Base-by-base conservation (phyloP, 2,113 vertebrate genomes). In the Micromys minutus region DNA sequence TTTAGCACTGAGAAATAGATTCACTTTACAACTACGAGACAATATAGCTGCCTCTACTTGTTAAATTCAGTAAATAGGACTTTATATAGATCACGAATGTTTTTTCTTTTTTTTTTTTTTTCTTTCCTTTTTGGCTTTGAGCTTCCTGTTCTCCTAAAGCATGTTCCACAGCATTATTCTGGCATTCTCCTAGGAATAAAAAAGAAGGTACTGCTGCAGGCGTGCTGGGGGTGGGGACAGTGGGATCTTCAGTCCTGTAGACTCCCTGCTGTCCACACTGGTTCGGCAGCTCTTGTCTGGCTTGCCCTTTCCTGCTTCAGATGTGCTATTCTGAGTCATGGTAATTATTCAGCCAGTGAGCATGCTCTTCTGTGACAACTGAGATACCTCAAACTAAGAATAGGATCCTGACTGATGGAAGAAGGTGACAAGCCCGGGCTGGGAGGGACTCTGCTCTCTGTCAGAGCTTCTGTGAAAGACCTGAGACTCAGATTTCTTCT, bases 341-440 rank as follows among this genome's bases (percentile, higher is more conserved):
- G 90, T 72, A 71, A 92, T 97, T 96, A 95, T 71, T 92, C 93
- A 95, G 84, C 69, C 90, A n/a, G 65, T 61, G 84, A 83, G 93
- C 83, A 52, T 69, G 91, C 91, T 96, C 92, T 67, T 91, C 22
- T 0, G 89, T 90, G 93, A 95, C 96, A 95, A 72, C 87, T 85
- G 93, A 97, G 95, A 96, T 95, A 94, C 71, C 84, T 96, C 96
- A 90, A 17, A 81, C 96, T 96, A 97, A 97, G 95, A 97, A 97
- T 96, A 97, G 96, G 79, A 61, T 71, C 86, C 81, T 93, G 94
- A 95, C 79, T 77, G 95, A 93, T 93, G 94, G 80, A 77, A 92
- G 79, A 94, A 55, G 45, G 79, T 0, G 74, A 84, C 89, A 91
- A 79, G 5, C 6, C n/a, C 22, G 47, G 74, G 31, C 77, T 59